These are phyloP conservation scores for Falcunculus frontatus DNA, from an alignment of 2,113 vertebrate genomes.

Conservation along the genomic window DNA sequence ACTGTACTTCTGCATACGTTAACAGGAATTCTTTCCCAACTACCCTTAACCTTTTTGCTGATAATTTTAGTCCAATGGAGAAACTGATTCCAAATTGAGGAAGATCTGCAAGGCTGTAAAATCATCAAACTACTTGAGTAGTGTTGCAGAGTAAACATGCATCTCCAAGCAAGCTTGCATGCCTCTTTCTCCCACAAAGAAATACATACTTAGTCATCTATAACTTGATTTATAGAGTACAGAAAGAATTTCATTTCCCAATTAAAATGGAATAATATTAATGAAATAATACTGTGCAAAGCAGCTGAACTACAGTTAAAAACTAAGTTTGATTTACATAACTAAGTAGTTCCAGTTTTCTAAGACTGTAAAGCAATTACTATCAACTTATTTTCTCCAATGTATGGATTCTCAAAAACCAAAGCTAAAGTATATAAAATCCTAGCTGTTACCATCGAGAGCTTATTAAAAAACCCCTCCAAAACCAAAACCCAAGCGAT, in stretches of 20 bases:
- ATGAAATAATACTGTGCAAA: neutral
- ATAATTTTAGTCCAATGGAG: neutral
- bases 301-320: neutral
- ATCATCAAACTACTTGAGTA: neutral
- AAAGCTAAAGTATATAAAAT: neutral
- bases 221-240: neutral
- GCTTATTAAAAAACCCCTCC: fast-evolving
- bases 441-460: neutral
- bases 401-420: neutral
- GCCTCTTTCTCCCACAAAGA: neutral
- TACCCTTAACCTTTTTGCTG: neutral
- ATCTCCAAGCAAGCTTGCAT: neutral
- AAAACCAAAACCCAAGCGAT: neutral
- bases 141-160: neutral
- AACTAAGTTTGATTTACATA: neutral
- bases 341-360: neutral
- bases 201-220: neutral
- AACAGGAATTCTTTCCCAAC: neutral
- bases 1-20: neutral
- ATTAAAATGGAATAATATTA: neutral
- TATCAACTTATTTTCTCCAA: neutral
- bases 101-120: neutral
- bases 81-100: neutral
- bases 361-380: neutral
- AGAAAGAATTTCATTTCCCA: neutral